phyloP scores from a whole-genome alignment of 2,888 invertebrate species.

The Nephrotoma guestfalica region DNA sequence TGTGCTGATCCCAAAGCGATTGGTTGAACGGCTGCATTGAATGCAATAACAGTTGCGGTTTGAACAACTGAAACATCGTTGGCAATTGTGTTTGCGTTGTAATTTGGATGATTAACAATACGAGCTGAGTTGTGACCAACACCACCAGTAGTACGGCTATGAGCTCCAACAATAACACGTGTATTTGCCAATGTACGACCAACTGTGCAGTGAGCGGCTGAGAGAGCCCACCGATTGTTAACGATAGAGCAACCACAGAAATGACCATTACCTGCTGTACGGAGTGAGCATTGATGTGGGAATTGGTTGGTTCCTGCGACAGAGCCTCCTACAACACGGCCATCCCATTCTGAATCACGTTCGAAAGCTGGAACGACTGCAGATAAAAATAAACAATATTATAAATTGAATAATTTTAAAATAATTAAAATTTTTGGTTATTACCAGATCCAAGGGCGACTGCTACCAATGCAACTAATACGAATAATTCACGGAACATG shows the following conservation, averaged over 20 bases:
- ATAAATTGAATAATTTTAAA: background rate
- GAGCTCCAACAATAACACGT: background rate
- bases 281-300: slow-evolving; percentile 7
- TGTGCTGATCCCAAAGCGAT: background rate
- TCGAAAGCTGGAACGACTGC: background rate
- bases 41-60: slow-evolving; percentile 2
- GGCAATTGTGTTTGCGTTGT: slow-evolving; percentile 4
- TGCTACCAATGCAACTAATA: background rate
- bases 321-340: slow-evolving; percentile 7
- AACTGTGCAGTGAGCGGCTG: background rate
- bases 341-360: slow-evolving; percentile 5
- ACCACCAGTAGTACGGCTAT: background rate
- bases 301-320: slow-evolving; percentile 6
- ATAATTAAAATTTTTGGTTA: background rate
- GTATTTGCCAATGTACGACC: background rate
- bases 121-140: background rate
- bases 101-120: slow-evolving; percentile 9
- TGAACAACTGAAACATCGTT: slow-evolving; percentile 9
- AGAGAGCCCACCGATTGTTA: background rate
- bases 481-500: background rate
- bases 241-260: background rate
- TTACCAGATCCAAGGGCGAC: background rate
- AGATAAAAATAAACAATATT: background rate
- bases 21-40: slow-evolving; percentile 2
- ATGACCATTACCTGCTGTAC: slow-evolving; percentile 2